phyloP scores from a whole-genome alignment of 2,797 vertebrate species.

The Meda fulgida region DNA sequence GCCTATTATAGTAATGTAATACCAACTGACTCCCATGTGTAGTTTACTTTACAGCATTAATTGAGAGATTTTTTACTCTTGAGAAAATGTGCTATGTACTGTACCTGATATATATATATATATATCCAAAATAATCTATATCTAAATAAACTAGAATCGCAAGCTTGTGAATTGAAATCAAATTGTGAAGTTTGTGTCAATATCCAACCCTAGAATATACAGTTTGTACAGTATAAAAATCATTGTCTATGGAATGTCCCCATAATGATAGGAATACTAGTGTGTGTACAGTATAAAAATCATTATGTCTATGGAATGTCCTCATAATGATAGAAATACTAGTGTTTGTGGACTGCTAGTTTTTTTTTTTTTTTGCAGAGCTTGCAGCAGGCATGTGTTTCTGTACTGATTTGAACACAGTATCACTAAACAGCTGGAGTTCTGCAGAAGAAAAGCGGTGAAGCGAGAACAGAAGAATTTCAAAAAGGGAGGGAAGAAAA shows the following conservation, averaged over 20 bases:
- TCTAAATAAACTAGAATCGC: no score
- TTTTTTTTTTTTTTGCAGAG: constrained; percentile 25
- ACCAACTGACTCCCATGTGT: no score
- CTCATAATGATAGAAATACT: neutral
- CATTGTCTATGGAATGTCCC: neutral
- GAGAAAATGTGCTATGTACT: no score
- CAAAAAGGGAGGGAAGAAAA: constrained; percentile 43
- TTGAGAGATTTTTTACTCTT: no score
- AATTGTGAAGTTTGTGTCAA: no score
- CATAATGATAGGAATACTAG: neutral
- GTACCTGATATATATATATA: no score
- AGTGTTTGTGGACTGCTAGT: neutral
- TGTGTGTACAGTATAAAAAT: neutral
- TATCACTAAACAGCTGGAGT: constrained; percentile 57
- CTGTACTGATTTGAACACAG: constrained; percentile 52
- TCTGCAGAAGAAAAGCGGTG: constrained; percentile 8
- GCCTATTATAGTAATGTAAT: no score
- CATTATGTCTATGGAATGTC: neutral
- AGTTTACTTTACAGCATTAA: no score
- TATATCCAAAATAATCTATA: no score
- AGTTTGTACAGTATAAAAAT: neutral
- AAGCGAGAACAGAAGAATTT: constrained; percentile 39
- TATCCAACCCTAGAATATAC: neutral
- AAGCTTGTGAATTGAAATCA: no score
- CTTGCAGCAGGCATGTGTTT: constrained; percentile 47